Evolutionary conservation across 2,888 invertebrate species (phyloP).

Genomic region (Ichneumoninae sp.): DNA sequence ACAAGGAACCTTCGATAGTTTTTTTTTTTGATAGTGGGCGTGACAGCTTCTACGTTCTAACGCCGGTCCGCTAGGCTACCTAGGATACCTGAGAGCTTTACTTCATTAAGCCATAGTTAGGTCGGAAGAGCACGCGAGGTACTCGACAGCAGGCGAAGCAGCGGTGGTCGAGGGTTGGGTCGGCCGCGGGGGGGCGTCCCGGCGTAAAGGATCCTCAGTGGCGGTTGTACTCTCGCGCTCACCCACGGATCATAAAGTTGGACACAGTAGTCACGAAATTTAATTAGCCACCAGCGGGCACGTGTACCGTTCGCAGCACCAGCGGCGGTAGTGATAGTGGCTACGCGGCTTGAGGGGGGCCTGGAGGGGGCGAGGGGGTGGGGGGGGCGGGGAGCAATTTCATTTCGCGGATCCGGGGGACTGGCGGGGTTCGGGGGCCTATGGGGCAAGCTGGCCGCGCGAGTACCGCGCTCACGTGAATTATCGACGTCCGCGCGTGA

Average conservation of each 20-base stretch:
- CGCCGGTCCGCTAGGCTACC: slow-evolving; percentile 3
- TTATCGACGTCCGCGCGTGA: slow-evolving; percentile 64
- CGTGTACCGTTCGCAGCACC: slow-evolving; percentile 69
- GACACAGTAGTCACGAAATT: slow-evolving; percentile 73
- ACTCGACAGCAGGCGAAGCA: slow-evolving; percentile 14
- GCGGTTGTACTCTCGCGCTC: slow-evolving; percentile 29
- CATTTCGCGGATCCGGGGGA: slow-evolving; percentile 67
- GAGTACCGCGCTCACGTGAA: slow-evolving; percentile 63
- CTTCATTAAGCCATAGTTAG: slow-evolving; percentile 54
- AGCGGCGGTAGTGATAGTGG: slow-evolving; percentile 12
- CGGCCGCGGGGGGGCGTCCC: slow-evolving; percentile 27
- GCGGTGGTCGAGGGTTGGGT: slow-evolving; percentile 37
- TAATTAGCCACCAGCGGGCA: slow-evolving; percentile 72
- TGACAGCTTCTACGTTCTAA: slow-evolving; percentile 17
- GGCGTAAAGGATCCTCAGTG: slow-evolving; percentile 52
- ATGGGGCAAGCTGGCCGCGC: slow-evolving; percentile 55
- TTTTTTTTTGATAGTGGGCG: not conserved
- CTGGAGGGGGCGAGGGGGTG: slow-evolving; percentile 21
- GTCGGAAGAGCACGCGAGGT: slow-evolving; percentile 49
- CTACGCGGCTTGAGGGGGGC: not conserved
- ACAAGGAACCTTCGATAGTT: not conserved
- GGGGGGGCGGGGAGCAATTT: slow-evolving; percentile 69
- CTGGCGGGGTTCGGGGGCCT: slow-evolving; percentile 7
- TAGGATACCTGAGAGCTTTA: slow-evolving; percentile 49
- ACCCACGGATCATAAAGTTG: slow-evolving; percentile 74